Percentiles rank a stretch among this genome's conserved stretches.
These are phyloP conservation scores for Polyommatus iphigenia DNA, from an alignment of 2,888 invertebrate species.

Conservation along the genomic window DNA sequence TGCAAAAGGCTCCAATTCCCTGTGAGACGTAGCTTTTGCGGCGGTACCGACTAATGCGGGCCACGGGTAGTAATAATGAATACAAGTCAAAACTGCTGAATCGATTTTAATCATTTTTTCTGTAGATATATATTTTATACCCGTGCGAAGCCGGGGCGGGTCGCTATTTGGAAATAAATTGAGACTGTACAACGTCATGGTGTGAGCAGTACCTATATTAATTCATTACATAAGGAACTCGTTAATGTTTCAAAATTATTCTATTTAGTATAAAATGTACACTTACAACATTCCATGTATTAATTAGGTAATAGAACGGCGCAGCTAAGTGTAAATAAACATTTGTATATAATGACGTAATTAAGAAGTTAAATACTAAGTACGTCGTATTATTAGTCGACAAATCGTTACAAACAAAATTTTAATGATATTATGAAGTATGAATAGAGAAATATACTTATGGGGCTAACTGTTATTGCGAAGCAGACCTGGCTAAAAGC, in stretches of 20 bases:
- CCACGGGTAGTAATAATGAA: too few species aligned
- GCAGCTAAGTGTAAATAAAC: slow-evolving; percentile 71
- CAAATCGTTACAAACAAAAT: slow-evolving; percentile 35
- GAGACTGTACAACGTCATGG: not conserved
- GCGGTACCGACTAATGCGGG: too few species aligned
- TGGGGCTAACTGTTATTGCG: slow-evolving; percentile 43
- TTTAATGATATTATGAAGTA: slow-evolving; percentile 37
- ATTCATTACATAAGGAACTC: not conserved
- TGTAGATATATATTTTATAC: too few species aligned
- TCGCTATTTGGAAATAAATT: slow-evolving; percentile 6
- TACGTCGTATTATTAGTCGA: slow-evolving; percentile 40
- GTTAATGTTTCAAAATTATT: slow-evolving; percentile 22
- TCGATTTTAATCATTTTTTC: too few species aligned
- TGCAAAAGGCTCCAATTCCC: too few species aligned
- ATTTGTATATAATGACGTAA: slow-evolving; percentile 67
- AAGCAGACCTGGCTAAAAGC: slow-evolving; percentile 44
- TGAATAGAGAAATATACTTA: slow-evolving; percentile 39
- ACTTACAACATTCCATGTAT: slow-evolving; percentile 71
- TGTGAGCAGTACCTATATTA: not conserved
- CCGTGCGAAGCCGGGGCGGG: too few species aligned
- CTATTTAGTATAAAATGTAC: slow-evolving; percentile 60
- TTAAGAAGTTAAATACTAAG: slow-evolving; percentile 37
- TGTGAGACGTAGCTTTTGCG: too few species aligned
- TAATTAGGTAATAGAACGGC: slow-evolving; percentile 56
- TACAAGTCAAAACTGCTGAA: too few species aligned